Evolutionary conservation across 1,140 invertebrate genomes (phyloP), one percentile per base, ranked within the genome.

Genomic region (Drosophila kepulauana): DNA sequence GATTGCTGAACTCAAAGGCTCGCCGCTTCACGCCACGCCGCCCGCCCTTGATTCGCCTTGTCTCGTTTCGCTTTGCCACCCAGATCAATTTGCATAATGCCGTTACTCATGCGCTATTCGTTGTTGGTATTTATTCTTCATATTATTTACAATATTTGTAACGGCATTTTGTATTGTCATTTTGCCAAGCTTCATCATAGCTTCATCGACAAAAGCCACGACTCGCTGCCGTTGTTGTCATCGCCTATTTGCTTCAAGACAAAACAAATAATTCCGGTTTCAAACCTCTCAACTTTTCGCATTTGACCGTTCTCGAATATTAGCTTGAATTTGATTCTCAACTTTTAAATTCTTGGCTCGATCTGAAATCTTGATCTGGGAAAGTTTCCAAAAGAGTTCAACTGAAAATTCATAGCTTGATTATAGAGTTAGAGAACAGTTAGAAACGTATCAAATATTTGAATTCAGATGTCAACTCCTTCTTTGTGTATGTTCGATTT

Each of bases 151-250:
- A 78, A 78, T 71, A 88, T 77, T 72, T 80, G 85, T 89, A 87
- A 87, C 84, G 84, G 85, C 73, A 84, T 28, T 61, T 79, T 79
- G 71, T 77, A 77, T 87, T 76, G 82, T 87, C 79, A 72, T 74
- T 80, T 78, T 75, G 35, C 46, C 54, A 54, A 67, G 28, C 20
- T 25, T 25, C 20, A 25, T 25, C 20, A 63, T 35, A 69, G 45
- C 38, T 38, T 28, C 15, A 16, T n/a, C 33, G 15, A 59, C 15
- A 43, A 63, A 62, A 68, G 76, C 71, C 57, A 67, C 61, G 58
- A 72, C 72, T 57, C 30, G 30, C 62, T 54, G 46, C 10, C 62
- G 61, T 75, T 64, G 54, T 52, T 84, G 78, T 82, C 51, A 63
- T 16, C 54, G 48, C 76, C 79, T 10, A 38, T 77, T 61, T 45